These are phyloP conservation scores for Drosophila quasianomalipes DNA, from an alignment of 2,888 invertebrate species.

Conservation along the genomic window DNA sequence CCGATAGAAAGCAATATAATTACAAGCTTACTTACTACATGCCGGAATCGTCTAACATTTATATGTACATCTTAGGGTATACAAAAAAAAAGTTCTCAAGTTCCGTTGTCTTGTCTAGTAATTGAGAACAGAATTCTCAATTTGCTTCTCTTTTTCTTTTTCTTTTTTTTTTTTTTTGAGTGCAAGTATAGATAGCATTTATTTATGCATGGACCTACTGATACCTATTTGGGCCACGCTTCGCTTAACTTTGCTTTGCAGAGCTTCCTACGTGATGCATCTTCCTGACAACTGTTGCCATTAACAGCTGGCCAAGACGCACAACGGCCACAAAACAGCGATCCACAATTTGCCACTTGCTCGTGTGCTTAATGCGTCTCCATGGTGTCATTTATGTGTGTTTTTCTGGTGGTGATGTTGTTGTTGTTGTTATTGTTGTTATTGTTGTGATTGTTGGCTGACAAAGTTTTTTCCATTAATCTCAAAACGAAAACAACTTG, in stretches of 20 bases:
- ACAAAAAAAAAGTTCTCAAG: not conserved
- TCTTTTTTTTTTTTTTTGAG: not conserved
- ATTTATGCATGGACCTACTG: constrained; percentile 53
- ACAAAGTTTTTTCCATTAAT: constrained; percentile 71
- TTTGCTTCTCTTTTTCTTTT: not conserved
- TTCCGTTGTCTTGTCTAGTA: not conserved
- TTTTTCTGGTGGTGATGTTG: constrained; percentile 31
- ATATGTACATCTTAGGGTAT: not conserved
- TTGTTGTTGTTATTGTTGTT: constrained; percentile 25
- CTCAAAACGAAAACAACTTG: constrained; percentile 39
- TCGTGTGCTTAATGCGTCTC: constrained; percentile 71
- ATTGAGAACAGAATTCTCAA: not conserved
- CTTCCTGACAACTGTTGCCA: constrained; percentile 77
- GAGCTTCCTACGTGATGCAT: constrained; percentile 43
- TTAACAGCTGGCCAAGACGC: constrained; percentile 67
- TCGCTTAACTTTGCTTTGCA: constrained; percentile 1
- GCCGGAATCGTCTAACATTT: not conserved
- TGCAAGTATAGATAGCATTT: constrained; percentile 17
- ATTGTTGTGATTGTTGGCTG: constrained; percentile 36
- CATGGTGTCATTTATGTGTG: constrained; percentile 62
- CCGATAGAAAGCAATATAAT: not conserved
- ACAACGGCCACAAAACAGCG: constrained; percentile 34
- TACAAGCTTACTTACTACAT: not conserved
- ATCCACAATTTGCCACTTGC: constrained; percentile 51
- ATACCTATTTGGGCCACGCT: constrained; percentile 25